These are phyloP conservation scores for Meganola albula DNA, from an alignment of 2,888 invertebrate species.

Conservation along the genomic window DNA sequence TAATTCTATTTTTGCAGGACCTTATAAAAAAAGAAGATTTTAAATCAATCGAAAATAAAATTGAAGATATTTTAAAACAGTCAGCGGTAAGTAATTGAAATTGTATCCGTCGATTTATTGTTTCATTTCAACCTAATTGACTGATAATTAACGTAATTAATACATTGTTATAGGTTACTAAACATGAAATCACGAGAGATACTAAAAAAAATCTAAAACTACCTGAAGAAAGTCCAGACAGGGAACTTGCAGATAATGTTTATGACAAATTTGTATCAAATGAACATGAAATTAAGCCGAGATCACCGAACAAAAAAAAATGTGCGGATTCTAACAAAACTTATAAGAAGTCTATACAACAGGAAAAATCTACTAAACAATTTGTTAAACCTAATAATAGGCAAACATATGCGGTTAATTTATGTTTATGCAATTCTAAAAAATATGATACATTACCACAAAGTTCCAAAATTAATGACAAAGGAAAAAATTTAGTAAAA, in stretches of 20 bases:
- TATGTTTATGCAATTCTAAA: constrained; percentile 50
- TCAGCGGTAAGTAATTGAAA: constrained; percentile 38
- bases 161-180: constrained; percentile 15
- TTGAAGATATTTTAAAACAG: constrained; percentile 42
- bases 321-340: constrained; percentile 4
- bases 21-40: constrained; percentile 52
- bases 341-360: constrained; percentile 15
- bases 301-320: constrained; percentile 11
- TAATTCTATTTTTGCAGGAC: constrained; percentile 33
- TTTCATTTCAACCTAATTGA: not conserved
- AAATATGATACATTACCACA: constrained; percentile 25
- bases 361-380: constrained; percentile 27
- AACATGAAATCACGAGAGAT: constrained; percentile 6
- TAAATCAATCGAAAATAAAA: constrained; percentile 51
- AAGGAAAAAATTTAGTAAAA: constrained; percentile 19
- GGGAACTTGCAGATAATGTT: too few species aligned
- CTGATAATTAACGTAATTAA: not conserved
- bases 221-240: constrained; percentile 6
- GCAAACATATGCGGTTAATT: constrained; percentile 52
- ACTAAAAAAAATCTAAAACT: constrained; percentile 9
- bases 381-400: constrained; percentile 30
- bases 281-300: too few species aligned
- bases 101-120: not conserved
- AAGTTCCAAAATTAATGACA: constrained; percentile 5
- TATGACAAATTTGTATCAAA: too few species aligned